Base-by-base conservation (phyloP, 1,140 invertebrate genomes). In the Holcopasites calliopsidis region DNA sequence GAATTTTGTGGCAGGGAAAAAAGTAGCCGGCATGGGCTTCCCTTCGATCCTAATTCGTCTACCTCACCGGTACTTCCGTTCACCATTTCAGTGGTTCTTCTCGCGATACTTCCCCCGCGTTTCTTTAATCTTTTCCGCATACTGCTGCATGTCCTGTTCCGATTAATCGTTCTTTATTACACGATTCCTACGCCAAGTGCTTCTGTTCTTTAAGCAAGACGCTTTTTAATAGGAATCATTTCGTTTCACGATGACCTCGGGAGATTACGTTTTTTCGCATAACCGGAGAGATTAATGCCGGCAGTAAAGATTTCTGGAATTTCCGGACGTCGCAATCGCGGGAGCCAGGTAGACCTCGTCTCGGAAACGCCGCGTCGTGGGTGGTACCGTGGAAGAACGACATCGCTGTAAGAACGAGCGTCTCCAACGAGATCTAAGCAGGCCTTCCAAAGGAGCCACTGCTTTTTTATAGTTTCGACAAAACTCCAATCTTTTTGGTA, bases 11-110 rank as follows among this genome's bases (percentile, higher is more conserved):
- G 75, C 78, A 75, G 73, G 73, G 44, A 44, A 16, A 23, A 31
- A 38, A 23, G 1, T 13, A 5, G 26, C 2, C 50, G 77, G 82
- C 80, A 84, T 54, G 68, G 70, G 77, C 71, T 86, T 85, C 80
- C 78, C 82, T 57, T 60, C 73, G 72, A 74, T 80, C 85, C 85
- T 85, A 85, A 87, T 86, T 87, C 85, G 71, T 83, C 73, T 77
- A 77, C 79, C 73, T 74, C 42, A 23, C 52, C 83, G 58, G 78
- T 74, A 86, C 84, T 86, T 86, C 84, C 84, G 84, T 80, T 85
- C 80, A 49, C 58, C 69, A 62, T 70, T 77, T 64, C 76, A 70
- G 23, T 44, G 73, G 23, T 68, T 68, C 73, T 50, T 23, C 40
- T 70, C 54, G 35, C 47, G 3, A 13, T 47, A 10, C 42, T 6